phyloP scores from a whole-genome alignment of 2,113 vertebrate species.

The Cololabis saira region DNA sequence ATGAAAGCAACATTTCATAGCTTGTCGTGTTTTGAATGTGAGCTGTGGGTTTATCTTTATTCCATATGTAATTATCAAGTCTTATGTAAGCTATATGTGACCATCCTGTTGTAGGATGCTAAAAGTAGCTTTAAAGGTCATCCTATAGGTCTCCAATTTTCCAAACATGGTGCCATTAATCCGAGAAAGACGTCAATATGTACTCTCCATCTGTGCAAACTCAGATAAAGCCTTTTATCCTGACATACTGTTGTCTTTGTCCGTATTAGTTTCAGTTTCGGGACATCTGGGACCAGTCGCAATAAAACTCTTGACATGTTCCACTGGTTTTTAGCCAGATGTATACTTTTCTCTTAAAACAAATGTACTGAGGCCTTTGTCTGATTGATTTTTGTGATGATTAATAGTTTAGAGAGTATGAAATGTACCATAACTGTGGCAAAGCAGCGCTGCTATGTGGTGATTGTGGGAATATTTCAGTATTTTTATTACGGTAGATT shows the following conservation, averaged over 20 bases:
- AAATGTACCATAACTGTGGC: too few relatives aligned
- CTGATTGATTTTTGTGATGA: too few relatives aligned
- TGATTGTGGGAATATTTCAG: too few relatives aligned
- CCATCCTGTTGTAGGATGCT: background rate
- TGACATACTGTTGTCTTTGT: background rate
- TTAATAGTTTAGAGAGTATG: too few relatives aligned
- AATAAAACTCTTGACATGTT: background rate
- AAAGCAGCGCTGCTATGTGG: too few relatives aligned
- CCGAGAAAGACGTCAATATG: background rate
- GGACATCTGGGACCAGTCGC: background rate
- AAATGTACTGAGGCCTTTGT: too few relatives aligned
- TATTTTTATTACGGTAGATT: too few relatives aligned
- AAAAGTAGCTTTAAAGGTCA: background rate
- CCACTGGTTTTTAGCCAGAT: background rate
- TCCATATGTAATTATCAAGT: background rate
- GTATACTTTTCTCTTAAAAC: background rate
- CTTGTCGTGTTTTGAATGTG: background rate
- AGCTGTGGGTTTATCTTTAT: background rate
- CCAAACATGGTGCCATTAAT: background rate
- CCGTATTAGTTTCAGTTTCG: accelerated
- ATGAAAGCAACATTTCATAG: too few relatives aligned
- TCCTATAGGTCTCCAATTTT: background rate
- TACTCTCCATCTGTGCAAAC: background rate
- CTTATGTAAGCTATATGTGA: background rate
- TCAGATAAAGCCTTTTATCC: background rate